Evolutionary conservation across 2,888 invertebrate species (phyloP).

Genomic region (Dusona sp.): DNA sequence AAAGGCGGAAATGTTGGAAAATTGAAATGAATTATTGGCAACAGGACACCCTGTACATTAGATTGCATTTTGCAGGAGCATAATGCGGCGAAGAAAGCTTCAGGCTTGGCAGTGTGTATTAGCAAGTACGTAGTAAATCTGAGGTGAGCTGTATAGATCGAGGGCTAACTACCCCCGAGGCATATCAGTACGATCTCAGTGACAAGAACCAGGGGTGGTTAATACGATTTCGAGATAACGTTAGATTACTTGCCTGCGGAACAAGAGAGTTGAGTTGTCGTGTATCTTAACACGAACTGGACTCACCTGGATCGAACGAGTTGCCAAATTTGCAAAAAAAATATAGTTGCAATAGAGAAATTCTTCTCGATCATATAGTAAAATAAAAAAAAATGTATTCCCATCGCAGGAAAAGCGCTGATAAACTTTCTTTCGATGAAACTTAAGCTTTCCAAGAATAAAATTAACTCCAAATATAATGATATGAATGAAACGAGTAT

Average conservation of each 20-base stretch:
- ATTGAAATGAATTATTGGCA: not conserved
- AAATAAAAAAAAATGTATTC: too few relatives aligned
- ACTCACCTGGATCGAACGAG: not conserved
- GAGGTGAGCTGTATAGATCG: conserved; percentile 30
- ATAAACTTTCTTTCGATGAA: not conserved
- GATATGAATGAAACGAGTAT: too few relatives aligned
- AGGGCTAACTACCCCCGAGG: conserved; percentile 46
- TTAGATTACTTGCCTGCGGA: conserved; percentile 25
- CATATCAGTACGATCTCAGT: conserved; percentile 57
- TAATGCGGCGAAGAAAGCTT: conserved; percentile 9
- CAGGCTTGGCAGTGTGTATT: not conserved
- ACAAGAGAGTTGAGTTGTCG: conserved; percentile 39
- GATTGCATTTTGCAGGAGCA: not conserved
- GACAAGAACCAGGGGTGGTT: conserved; percentile 48
- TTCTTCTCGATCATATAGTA: too few relatives aligned
- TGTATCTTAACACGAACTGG: conserved; percentile 15
- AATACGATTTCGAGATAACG: conserved; percentile 58
- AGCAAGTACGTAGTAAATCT: conserved; percentile 6
- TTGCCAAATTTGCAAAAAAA: not conserved
- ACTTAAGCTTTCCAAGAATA: not conserved
- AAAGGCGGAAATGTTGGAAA: not conserved
- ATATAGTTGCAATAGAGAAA: not conserved
- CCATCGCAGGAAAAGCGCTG: too few relatives aligned
- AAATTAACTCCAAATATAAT: too few relatives aligned
- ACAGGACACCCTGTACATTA: not conserved